These are phyloP conservation scores for Ichneumoninae sp. DNA, from an alignment of 2,888 invertebrate species.

Conservation along the genomic window DNA sequence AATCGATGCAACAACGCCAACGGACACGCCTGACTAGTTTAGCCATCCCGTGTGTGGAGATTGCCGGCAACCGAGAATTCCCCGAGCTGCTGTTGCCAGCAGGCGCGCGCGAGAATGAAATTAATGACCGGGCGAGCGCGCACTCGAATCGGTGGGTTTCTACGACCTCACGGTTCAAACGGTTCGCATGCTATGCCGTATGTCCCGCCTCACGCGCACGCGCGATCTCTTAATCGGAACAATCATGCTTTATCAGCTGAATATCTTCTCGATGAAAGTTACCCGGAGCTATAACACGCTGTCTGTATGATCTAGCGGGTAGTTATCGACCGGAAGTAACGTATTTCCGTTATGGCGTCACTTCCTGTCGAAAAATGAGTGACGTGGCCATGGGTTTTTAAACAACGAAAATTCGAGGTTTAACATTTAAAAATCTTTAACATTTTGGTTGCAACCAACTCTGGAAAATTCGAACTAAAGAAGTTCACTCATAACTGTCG, in stretches of 20 bases:
- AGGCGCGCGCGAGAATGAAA: constrained; percentile 69
- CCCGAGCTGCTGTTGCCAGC: constrained; percentile 43
- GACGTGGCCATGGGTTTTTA: too few relatives aligned
- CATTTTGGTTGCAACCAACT: too few relatives aligned
- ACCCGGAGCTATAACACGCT: background rate
- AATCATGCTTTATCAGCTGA: constrained; percentile 20
- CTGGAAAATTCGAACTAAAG: too few relatives aligned
- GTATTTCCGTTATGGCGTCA: too few relatives aligned
- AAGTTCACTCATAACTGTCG: too few relatives aligned
- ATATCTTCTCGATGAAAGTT: constrained; percentile 18
- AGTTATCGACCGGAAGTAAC: too few relatives aligned
- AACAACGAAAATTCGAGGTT: too few relatives aligned
- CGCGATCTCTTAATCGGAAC: constrained; percentile 18
- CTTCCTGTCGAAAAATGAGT: too few relatives aligned
- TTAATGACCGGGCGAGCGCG: constrained; percentile 71
- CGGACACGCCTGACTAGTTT: constrained; percentile 68
- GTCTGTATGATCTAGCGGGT: background rate
- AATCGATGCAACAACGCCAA: constrained; percentile 68
- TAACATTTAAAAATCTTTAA: too few relatives aligned
- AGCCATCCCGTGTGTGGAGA: constrained; percentile 42
- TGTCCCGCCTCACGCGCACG: constrained; percentile 14
- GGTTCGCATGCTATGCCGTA: constrained; percentile 24
- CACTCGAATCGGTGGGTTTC: constrained; percentile 59
- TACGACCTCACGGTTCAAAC: constrained; percentile 53
- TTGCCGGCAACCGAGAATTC: constrained; percentile 19